Percentiles rank a stretch among this genome's conserved stretches.
Conservation (phyloP, 2,113 vertebrate species). For the Anthoscopus minutus region DNA sequence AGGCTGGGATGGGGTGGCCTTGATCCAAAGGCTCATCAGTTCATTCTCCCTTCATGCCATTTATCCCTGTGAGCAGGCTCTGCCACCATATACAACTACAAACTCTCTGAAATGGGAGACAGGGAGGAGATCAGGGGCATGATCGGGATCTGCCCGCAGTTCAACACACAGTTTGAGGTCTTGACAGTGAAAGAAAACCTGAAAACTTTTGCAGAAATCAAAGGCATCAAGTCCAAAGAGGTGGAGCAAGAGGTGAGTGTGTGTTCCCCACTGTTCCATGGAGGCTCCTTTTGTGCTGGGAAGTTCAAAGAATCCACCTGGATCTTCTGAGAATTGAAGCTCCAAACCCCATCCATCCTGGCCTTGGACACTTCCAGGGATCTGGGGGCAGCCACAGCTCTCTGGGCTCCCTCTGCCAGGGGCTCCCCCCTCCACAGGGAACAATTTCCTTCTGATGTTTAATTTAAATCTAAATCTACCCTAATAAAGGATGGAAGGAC, state of each 20-base stretch:
- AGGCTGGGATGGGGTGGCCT: background rate
- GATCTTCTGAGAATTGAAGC: background rate
- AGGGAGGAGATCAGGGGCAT: conserved; percentile 73
- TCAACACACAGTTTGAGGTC: conserved; percentile 85
- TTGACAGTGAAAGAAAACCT: conserved; percentile 90
- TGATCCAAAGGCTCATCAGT: background rate
- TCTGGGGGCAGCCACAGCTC: background rate
- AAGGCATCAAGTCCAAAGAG: conserved; percentile 78
- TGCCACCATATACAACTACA: conserved; percentile 77
- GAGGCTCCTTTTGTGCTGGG: background rate
- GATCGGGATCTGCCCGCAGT: conserved; percentile 87
- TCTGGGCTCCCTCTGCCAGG: background rate
- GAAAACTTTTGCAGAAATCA: conserved; percentile 84
- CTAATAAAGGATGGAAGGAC: background rate
- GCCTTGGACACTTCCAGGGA: background rate
- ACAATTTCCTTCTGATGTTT: background rate
- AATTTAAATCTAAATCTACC: background rate
- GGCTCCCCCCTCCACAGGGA: accelerated
- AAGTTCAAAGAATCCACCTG: background rate
- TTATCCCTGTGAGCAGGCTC: conserved; percentile 62
- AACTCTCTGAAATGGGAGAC: conserved; percentile 71
- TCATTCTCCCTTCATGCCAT: accelerated
- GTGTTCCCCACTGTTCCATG: accelerated
- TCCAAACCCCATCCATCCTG: accelerated
- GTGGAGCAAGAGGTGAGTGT: conserved; percentile 56